Evolutionary conservation across 1,140 invertebrate genomes (phyloP), one percentile per base, ranked within the genome.

Genomic region (Zaprionus inermis): DNA sequence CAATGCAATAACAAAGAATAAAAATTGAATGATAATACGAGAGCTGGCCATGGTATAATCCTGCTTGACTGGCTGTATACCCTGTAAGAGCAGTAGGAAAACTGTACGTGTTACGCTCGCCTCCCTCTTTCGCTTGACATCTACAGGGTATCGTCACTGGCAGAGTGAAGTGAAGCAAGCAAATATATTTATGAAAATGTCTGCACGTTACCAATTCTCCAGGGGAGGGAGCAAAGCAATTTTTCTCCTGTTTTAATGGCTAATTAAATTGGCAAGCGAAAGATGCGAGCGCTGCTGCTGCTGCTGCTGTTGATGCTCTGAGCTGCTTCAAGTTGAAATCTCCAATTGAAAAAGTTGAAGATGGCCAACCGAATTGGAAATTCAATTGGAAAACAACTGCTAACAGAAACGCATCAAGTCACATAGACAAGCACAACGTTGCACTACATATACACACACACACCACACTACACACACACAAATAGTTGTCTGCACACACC

Each of bases 231-330:
- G 36, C 14, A 16, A 14, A 52, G 58, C 51, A 68, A 60, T 46
- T 60, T 73, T 52, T 60, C 38, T 54, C n/a, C 16, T 67, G 58
- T 38, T 71, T 86, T 81, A 79, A 82, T 86, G 83, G 83, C 67
- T 86, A 86, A 86, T 86, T 86, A 88, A 86, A 88, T 79, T 86
- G 76, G 68, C 68, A 72, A 77, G 52, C 51, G 38, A 69, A 51
- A 51, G 34, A 59, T 51, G 28, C 61, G 49, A 49, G 44, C 44
- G n/a, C n/a, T n/a, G n/a, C n/a, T n/a, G n/a, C n/a, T n/a, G n/a
- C n/a, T n/a, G n/a, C n/a, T n/a, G n/a, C n/a, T n/a, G n/a, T n/a
- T n/a, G n/a, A n/a, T 28, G 24, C 24, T 24, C 2, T 24, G 24
- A 1, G n/a, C 18, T 3, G 60, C 64, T 61, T 73, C 41, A 78